Percentiles rank a stretch among this genome's conserved stretches.
Conservation (phyloP, 2,888 invertebrate species). For the Pyrochroa serraticornis region DNA sequence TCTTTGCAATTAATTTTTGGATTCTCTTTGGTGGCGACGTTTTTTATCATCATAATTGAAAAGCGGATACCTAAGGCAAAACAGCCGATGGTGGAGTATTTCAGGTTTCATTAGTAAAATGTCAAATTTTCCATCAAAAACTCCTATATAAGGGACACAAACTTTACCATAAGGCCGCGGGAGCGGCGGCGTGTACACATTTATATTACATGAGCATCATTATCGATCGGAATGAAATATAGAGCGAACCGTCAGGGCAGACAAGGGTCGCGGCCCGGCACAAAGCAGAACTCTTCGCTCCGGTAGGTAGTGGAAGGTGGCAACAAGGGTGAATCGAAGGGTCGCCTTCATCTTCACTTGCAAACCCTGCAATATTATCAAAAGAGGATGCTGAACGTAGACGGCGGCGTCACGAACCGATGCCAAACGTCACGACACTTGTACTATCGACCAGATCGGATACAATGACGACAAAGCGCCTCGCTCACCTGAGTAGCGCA, state of each 20-base stretch:
- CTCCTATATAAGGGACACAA: slow-evolving; percentile 2
- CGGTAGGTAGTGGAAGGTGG: slow-evolving; percentile 21
- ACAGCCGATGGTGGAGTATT: no score
- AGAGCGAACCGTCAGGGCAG: slow-evolving; percentile 30
- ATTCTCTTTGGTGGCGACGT: no score
- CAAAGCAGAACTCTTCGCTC: slow-evolving; percentile 23
- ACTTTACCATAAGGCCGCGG: slow-evolving; percentile 5
- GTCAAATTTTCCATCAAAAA: neutral
- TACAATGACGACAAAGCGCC: slow-evolving; percentile 5
- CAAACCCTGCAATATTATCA: neutral
- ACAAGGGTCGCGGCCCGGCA: slow-evolving; percentile 18
- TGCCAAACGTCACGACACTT: neutral
- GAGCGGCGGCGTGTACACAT: slow-evolving; percentile 25
- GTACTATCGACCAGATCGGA: slow-evolving; percentile 17
- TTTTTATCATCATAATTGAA: no score
- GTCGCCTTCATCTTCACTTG: slow-evolving; percentile 17
- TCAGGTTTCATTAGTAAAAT: neutral
- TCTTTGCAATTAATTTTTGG: no score
- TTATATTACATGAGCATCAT: slow-evolving; percentile 37
- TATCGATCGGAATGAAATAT: slow-evolving; percentile 41
- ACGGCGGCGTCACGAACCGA: slow-evolving; percentile 4
- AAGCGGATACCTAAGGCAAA: no score
- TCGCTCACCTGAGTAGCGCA: slow-evolving; percentile 14
- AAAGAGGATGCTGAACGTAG: slow-evolving; percentile 3
- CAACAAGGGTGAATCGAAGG: slow-evolving; percentile 17